Conservation (phyloP, 2,888 invertebrate genomes). For the Allolobophora icterica region DNA sequence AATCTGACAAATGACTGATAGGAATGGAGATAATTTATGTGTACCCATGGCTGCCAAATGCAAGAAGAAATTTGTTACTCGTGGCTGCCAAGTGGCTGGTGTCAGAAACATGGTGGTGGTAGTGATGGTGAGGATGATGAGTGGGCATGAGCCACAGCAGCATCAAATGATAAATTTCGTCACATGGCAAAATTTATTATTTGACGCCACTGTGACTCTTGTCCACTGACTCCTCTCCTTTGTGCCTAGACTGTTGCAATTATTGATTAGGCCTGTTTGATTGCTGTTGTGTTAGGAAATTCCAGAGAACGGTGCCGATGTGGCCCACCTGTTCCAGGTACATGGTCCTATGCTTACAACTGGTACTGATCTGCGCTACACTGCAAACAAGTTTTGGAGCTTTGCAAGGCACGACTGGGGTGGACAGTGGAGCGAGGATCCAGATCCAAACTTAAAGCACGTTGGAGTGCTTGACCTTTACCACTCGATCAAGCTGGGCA, state of each 20-base stretch:
- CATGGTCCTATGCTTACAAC: slow-evolving; percentile 73
- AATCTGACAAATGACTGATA: no score
- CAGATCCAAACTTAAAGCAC: slow-evolving; percentile 69
- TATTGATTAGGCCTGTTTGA: not conserved
- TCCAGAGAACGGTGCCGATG: slow-evolving; percentile 87
- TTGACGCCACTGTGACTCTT: no score
- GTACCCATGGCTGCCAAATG: not conserved
- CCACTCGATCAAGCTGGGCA: slow-evolving; percentile 73
- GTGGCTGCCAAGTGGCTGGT: not conserved
- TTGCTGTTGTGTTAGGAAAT: slow-evolving; percentile 74
- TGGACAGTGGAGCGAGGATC: slow-evolving; percentile 70
- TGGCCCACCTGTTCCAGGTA: slow-evolving; percentile 79
- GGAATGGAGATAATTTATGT: no score
- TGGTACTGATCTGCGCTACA: slow-evolving; percentile 66
- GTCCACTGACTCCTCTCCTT: no score
- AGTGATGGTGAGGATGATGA: not conserved
- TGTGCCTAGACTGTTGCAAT: no score
- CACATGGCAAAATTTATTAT: no score
- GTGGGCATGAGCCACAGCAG: no score
- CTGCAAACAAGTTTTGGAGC: slow-evolving; percentile 61
- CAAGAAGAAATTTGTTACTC: no score
- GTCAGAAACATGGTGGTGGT: not conserved
- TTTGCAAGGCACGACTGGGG: slow-evolving; percentile 72
- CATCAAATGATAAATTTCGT: no score
- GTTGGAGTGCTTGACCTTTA: slow-evolving; percentile 72